Conservation (phyloP, 2,797 vertebrate species). For the Silurus aristotelis region DNA sequence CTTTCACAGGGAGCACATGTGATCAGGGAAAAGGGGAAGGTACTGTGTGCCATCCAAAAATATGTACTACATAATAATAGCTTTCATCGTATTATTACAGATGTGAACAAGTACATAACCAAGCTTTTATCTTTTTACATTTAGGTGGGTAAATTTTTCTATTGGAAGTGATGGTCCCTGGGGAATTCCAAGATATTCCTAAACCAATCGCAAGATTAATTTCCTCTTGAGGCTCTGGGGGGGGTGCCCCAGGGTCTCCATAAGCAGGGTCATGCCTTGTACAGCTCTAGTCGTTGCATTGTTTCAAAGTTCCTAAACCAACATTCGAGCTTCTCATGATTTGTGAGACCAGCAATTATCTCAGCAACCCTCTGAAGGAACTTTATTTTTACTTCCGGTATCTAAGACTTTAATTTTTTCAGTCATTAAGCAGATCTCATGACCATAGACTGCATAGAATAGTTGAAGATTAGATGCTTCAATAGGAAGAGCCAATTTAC, state of each 20-base stretch:
- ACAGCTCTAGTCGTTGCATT: neutral
- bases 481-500: too few species aligned
- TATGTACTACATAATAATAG: slow-evolving; percentile 31
- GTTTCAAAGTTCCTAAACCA: neutral
- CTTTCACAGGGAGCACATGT: slow-evolving; percentile 16
- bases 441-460: neutral
- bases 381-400: neutral
- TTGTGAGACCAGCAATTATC: neutral
- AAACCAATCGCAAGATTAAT: slow-evolving; percentile 2
- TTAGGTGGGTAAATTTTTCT: neutral
- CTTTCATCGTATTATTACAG: slow-evolving; percentile 16
- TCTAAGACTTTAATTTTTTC: neutral
- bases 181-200: neutral
- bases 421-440: neutral
- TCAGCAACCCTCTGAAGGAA: neutral
- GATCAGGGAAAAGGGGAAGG: neutral
- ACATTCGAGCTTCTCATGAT: neutral
- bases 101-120: neutral
- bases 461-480: too few species aligned
- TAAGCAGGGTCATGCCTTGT: neutral
- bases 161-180: neutral
- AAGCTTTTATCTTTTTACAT: neutral
- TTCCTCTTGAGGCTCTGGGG: neutral
- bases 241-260: neutral
- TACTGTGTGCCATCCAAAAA: slow-evolving; percentile 14